Percentiles rank a stretch among this genome's conserved stretches.
These are phyloP conservation scores for Lacerta viridis DNA, from an alignment of 2,797 vertebrate species.

Conservation along the genomic window DNA sequence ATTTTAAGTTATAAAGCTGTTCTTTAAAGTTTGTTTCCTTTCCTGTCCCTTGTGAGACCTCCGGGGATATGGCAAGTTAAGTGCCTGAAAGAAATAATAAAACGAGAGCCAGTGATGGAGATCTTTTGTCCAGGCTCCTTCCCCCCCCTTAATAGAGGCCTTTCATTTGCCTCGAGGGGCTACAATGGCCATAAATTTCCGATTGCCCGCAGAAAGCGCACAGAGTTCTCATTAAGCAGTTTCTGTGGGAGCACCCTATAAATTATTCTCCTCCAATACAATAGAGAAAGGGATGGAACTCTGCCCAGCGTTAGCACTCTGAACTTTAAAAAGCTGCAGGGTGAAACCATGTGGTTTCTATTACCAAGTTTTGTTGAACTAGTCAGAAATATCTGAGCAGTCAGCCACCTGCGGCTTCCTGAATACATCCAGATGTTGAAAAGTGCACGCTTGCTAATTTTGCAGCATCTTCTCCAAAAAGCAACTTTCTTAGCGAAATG, in stretches of 20 bases:
- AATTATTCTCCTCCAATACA: background rate
- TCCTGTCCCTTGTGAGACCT: background rate
- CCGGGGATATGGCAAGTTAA: background rate
- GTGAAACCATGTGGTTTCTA: conserved; percentile 30
- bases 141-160: background rate
- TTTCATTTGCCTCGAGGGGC: background rate
- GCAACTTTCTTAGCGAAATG: background rate
- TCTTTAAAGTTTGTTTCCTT: background rate
- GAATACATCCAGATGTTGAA: conserved; percentile 28
- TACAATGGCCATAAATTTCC: background rate
- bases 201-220: background rate
- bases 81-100: conserved; percentile 13
- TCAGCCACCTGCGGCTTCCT: conserved; percentile 16
- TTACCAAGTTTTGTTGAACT: conserved; percentile 22
- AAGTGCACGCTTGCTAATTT: conserved; percentile 4
- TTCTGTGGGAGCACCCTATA: background rate
- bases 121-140: background rate
- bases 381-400: conserved; percentile 11
- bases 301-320: background rate
- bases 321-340: conserved; percentile 1
- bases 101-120: background rate
- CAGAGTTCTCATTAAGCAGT: conserved; percentile 5
- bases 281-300: background rate
- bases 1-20: background rate
- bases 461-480: background rate